Evolutionary conservation across 2,888 invertebrate genomes (phyloP).

Genomic region (Zaprionus obscuricornis): DNA sequence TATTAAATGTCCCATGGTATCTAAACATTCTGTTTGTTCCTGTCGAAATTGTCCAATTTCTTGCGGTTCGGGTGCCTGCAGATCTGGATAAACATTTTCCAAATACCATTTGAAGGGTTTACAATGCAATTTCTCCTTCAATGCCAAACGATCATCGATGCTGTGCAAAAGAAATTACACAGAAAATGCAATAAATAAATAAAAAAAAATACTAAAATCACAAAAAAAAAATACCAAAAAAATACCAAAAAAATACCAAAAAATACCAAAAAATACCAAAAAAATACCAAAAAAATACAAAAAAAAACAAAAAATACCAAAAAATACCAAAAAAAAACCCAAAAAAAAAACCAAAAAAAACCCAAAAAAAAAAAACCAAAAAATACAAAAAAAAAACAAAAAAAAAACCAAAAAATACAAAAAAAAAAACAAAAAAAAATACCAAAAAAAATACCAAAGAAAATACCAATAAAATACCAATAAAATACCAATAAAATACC

Average conservation of each 20-base stretch:
- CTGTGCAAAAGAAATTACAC: conserved; percentile 85
- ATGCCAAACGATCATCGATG: conserved; percentile 91
- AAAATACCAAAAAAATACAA: too few species aligned
- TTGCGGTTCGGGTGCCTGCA: conserved; percentile 88
- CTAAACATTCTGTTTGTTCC: conserved; percentile 91
- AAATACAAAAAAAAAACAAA: neutral
- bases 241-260: too few species aligned
- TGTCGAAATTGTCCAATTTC: conserved; percentile 89
- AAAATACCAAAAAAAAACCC: too few species aligned
- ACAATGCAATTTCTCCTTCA: conserved; percentile 92
- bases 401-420: conserved; percentile 8
- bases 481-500: neutral
- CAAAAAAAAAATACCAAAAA: neutral
- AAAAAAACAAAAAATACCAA: too few species aligned
- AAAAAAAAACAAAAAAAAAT: neutral
- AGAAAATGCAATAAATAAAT: neutral
- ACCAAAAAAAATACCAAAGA: too few species aligned
- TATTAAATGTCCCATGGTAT: conserved; percentile 95
- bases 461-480: conserved; percentile 10
- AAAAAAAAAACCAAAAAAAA: conserved; percentile 14
- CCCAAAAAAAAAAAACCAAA: conserved; percentile 1
- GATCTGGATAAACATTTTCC: conserved; percentile 95
- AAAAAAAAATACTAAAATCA: conserved; percentile 2
- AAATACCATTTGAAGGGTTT: conserved; percentile 98
- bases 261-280: too few species aligned